These are phyloP conservation scores for Lasioglossum albipes DNA, from an alignment of 1,140 invertebrate genomes.

Conservation along the genomic window DNA sequence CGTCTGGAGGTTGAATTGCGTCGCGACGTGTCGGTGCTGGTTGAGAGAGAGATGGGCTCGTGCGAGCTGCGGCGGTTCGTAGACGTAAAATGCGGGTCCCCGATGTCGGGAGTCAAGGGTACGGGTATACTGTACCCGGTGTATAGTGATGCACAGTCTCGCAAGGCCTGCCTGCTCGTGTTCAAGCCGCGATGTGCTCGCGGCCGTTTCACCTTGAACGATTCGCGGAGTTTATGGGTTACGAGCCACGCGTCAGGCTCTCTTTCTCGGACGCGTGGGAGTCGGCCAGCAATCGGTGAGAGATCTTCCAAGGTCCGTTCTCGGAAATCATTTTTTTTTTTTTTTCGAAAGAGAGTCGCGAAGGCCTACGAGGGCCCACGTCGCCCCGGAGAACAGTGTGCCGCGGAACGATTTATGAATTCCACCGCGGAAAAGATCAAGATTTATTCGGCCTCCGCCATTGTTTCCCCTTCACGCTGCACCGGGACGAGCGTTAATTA, in stretches of 20 bases:
- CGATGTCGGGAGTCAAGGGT: conserved; percentile 58
- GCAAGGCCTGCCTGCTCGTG: conserved; percentile 8
- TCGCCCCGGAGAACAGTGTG: neutral
- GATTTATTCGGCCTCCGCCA: conserved; percentile 19
- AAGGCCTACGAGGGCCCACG: neutral
- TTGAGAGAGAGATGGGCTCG: conserved; percentile 3
- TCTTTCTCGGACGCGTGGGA: conserved; percentile 50
- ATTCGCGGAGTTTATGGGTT: conserved; percentile 58
- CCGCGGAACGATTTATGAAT: conserved; percentile 33
- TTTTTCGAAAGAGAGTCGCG: conserved; percentile 22
- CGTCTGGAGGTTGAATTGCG: conserved; percentile 60
- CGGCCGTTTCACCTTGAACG: conserved; percentile 61
- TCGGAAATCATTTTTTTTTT: conserved; percentile 51
- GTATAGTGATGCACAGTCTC: conserved; percentile 58
- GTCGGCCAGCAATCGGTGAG: conserved; percentile 51
- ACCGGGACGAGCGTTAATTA: conserved; percentile 33
- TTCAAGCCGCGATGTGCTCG: conserved; percentile 51
- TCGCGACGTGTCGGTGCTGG: conserved; percentile 26
- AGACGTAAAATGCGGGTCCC: conserved; percentile 49
- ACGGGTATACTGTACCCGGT: neutral
- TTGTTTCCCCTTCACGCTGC: conserved; percentile 12
- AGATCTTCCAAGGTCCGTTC: conserved; percentile 54
- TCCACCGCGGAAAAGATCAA: conserved; percentile 21
- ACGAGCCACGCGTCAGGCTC: conserved; percentile 56
- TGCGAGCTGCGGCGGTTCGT: conserved; percentile 5